Percentiles rank a stretch among this genome's conserved stretches.
Conservation (phyloP, 2,888 invertebrate genomes). For the Drosophila nigritarsus region DNA sequence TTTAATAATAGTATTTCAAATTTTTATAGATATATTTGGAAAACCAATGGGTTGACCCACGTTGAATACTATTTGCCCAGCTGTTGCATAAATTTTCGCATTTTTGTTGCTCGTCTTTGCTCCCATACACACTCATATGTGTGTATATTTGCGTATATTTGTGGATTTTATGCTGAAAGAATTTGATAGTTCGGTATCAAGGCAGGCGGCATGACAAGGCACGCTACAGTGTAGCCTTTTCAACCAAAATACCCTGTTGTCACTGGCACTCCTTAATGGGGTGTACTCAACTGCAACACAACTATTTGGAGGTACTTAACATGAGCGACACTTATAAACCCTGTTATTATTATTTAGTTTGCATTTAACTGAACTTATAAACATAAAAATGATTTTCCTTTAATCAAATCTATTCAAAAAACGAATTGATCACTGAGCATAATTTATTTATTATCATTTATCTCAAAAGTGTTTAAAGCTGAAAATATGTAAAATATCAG, state of each 20-base stretch:
- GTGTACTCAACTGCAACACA: background rate
- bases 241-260: conserved; percentile 17
- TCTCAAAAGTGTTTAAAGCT: background rate
- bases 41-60: conserved; percentile 49
- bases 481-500: no score
- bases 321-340: background rate
- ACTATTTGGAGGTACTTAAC: background rate
- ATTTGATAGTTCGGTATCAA: conserved; percentile 55
- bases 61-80: conserved; percentile 53
- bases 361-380: background rate
- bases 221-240: conserved; percentile 28
- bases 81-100: conserved; percentile 78
- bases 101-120: conserved; percentile 57
- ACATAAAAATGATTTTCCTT: background rate
- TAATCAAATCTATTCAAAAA: background rate
- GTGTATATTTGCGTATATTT: conserved; percentile 21
- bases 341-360: background rate
- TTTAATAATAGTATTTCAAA: background rate
- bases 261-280: background rate
- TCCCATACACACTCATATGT: background rate
- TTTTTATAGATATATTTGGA: background rate
- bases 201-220: conserved; percentile 60
- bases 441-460: background rate
- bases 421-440: background rate
- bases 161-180: conserved; percentile 69